Evolutionary conservation across 2,113 vertebrate genomes (phyloP), one percentile per base, ranked within the genome.

Genomic region (Turdus rufiventris): DNA sequence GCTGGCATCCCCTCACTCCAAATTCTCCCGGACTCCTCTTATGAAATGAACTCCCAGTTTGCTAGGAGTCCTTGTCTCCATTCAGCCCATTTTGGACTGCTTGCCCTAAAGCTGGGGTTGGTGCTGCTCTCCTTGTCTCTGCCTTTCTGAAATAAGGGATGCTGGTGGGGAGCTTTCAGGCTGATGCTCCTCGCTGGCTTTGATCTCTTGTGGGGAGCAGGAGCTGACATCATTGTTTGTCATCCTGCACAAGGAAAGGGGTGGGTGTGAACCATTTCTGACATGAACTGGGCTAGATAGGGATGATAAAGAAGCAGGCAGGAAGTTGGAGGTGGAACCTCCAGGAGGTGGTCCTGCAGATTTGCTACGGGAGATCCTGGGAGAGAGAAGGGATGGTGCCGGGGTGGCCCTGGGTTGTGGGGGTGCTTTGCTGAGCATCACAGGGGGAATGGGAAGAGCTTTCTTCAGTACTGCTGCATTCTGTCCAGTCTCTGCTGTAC

Each of bases 391-490:
- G 9, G 33, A 14, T 1, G 5, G 33, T 78, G 50, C 25, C 76
- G 54, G 14, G 21, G 25, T 76, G 67, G 45, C 23, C 17, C 57
- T 7, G 26, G 8, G 18, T 10, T 43, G 8, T 34, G 28, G 29
- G 26, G 3, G 2, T 40, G 21, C 28, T 2, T 4, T 33, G 15
- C 57, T 81, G 48, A 75, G n/a, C 25, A 31, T 33, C 38, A 16
- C 34, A 21, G 16, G 7, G 15, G 20, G 16, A 73, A 18, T 10
- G 31, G 14, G 24, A 33, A 60, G 48, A 76, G 28, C 9, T 36
- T 36, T 28, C 43, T 2, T 1, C 18, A 38, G 45, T 29, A 86
- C 11, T 4, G 1, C 20, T 43, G 29, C 0, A 0, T 33, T 50
- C 15, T 82, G 26, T 67, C 36, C 53, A 31, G 26, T 63, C 50